These are phyloP conservation scores for Archaeoteleia sp. DNA, from an alignment of 2,888 invertebrate species.

Conservation along the genomic window DNA sequence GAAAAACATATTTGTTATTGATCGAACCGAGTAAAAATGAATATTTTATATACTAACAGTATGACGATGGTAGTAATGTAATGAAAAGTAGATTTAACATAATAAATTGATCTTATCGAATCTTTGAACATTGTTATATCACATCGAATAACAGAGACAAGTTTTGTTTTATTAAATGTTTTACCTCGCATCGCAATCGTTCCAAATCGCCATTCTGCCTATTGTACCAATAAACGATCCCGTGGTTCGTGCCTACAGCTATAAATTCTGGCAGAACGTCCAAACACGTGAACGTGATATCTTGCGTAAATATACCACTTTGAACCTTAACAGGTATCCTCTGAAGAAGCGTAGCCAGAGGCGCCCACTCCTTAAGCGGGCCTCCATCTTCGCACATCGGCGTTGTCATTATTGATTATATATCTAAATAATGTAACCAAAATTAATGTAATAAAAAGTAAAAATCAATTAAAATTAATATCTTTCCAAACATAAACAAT, in stretches of 20 bases:
- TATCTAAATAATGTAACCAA: no score
- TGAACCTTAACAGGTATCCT: constrained; percentile 85
- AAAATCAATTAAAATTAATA: no score
- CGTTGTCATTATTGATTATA: constrained; percentile 69
- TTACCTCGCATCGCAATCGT: constrained; percentile 87
- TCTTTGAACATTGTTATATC: no score
- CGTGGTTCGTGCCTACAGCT: constrained; percentile 89
- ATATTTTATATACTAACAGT: no score
- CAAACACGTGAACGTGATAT: constrained; percentile 86
- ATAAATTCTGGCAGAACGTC: constrained; percentile 89
- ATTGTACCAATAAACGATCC: constrained; percentile 91
- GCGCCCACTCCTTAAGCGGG: constrained; percentile 85
- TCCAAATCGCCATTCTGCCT: constrained; percentile 85
- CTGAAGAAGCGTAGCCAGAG: constrained; percentile 83
- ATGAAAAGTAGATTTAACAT: no score
- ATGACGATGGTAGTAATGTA: no score
- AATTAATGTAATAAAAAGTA: no score
- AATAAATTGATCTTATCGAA: no score
- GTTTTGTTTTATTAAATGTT: constrained; percentile 11
- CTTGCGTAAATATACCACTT: constrained; percentile 84
- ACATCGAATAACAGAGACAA: constrained; percentile 7
- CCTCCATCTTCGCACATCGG: constrained; percentile 72
- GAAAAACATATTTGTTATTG: no score
- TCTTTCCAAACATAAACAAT: no score
- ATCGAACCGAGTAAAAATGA: no score